These are phyloP conservation scores for Acronicta psi DNA, from an alignment of 2,888 invertebrate genomes.

Conservation along the genomic window DNA sequence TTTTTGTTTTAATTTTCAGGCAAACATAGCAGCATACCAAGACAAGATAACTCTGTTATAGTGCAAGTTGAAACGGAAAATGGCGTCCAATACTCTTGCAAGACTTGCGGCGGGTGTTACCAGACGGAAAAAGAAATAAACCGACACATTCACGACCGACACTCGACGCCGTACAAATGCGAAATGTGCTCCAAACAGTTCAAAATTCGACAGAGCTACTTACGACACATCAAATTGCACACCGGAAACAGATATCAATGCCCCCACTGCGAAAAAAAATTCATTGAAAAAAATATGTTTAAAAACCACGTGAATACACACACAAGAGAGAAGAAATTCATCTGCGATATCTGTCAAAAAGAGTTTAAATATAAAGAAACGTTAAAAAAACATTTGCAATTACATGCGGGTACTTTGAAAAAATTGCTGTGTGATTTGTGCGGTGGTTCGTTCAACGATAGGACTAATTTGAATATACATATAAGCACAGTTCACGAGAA, in stretches of 20 bases:
- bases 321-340: conserved; percentile 55
- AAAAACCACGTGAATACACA: conserved; percentile 20
- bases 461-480: conserved; percentile 33
- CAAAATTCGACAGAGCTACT: background rate
- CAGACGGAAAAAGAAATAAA: conserved; percentile 6
- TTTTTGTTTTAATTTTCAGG: conserved; percentile 32
- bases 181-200: conserved; percentile 14
- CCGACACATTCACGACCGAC: conserved; percentile 14
- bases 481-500: conserved; percentile 36
- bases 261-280: conserved; percentile 12
- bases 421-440: conserved; percentile 36
- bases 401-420: conserved; percentile 34
- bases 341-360: conserved; percentile 70
- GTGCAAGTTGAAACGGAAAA: background rate
- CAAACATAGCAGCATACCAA: background rate
- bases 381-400: conserved; percentile 24
- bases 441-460: conserved; percentile 35
- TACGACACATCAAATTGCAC: conserved; percentile 5
- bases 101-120: conserved; percentile 24
- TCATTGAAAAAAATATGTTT: background rate
- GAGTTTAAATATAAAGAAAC: conserved; percentile 60
- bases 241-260: conserved; percentile 6
- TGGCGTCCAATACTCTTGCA: conserved; percentile 24
- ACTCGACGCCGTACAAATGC: conserved; percentile 18
- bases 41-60: background rate